Base-by-base conservation (phyloP, 2,888 invertebrate species). In the Agonopterix heracliana region DNA sequence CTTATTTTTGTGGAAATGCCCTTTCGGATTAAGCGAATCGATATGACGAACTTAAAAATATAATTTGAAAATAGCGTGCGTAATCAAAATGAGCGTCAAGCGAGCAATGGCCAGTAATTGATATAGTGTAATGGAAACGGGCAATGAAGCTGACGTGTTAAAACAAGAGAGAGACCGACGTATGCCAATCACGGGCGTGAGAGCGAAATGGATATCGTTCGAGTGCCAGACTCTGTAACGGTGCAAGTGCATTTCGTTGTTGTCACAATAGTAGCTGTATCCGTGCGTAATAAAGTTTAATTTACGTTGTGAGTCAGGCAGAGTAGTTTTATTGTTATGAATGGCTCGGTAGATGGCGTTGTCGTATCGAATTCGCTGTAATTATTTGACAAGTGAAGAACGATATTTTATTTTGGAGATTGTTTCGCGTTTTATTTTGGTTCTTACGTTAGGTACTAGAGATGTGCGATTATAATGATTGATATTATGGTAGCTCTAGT, bases 91-190 rank as follows among this genome's bases (percentile, higher is more conserved):
- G 68, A 63, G 63, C 64, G 63, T 63, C 62, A 64, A 62, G 56
- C 60, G 66, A 67, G 61, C 66, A 64, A 67, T 64, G 59, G 56
- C 55, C 71, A 61, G 78, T 81, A 81, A 82, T 84, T 86, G 83
- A 84, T 84, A 80, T 78, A 82, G 81, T 85, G 81, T 81, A 85
- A 86, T 88, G 84, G 83, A 87, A 85, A 86, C 86, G 70, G 76
- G 80, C 79, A 83, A 79, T 81, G 78, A 71, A 71, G 74, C 71
- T 78, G 83, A 82, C 81, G 80, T 78, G 74, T 78, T 71, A 75
- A 78, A 77, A 78, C 75, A 73, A 71, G 80, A 81, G 67, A 60
- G 82, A 75, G 85, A 82, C 66, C 71, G 74, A 71, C 67, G 63
- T 63, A 66, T 58, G 62, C 68, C 71, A 70, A 67, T 57, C 63